These are phyloP conservation scores for Stigmatopora nigra DNA, from an alignment of 2,113 vertebrate genomes.

Conservation along the genomic window DNA sequence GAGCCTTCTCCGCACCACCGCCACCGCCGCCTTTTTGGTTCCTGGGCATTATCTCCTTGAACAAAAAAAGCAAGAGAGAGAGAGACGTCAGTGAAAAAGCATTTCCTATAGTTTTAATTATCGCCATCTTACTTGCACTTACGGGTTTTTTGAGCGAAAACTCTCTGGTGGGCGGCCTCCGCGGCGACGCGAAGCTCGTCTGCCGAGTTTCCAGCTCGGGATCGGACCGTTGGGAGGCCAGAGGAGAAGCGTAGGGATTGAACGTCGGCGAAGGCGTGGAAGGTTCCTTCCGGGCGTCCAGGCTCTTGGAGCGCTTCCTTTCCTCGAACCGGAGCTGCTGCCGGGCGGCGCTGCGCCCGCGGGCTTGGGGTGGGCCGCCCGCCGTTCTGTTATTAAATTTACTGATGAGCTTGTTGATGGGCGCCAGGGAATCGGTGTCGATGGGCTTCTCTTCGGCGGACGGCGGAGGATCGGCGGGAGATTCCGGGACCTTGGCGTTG, in stretches of 20 bases:
- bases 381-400: constrained; percentile 73
- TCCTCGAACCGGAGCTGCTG: constrained; percentile 65
- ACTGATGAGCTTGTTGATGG: constrained; percentile 84
- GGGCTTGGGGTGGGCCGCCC: constrained; percentile 40
- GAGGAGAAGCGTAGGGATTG: constrained; percentile 51
- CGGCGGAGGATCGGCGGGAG: constrained; percentile 7
- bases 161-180: constrained; percentile 53
- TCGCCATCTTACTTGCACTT: constrained; percentile 17
- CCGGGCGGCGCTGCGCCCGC: constrained; percentile 63
- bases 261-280: constrained; percentile 33
- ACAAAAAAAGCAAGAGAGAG: neutral
- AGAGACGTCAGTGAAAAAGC: neutral
- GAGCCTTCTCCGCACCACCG: constrained; percentile 51
- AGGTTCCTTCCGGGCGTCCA: constrained; percentile 63
- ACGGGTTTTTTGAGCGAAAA: constrained; percentile 74
- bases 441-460: constrained; percentile 45
- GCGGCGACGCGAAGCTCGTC: constrained; percentile 39
- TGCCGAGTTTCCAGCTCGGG: constrained; percentile 42
- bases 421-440: constrained; percentile 81
- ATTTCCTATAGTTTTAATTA: neutral
- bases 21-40: constrained; percentile 46
- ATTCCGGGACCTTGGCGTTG: neutral
- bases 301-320: constrained; percentile 75
- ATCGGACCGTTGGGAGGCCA: constrained; percentile 34
- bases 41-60: constrained; percentile 74